phyloP scores from a whole-genome alignment of 2,888 invertebrate genomes.

The Ophion obscuratus region DNA sequence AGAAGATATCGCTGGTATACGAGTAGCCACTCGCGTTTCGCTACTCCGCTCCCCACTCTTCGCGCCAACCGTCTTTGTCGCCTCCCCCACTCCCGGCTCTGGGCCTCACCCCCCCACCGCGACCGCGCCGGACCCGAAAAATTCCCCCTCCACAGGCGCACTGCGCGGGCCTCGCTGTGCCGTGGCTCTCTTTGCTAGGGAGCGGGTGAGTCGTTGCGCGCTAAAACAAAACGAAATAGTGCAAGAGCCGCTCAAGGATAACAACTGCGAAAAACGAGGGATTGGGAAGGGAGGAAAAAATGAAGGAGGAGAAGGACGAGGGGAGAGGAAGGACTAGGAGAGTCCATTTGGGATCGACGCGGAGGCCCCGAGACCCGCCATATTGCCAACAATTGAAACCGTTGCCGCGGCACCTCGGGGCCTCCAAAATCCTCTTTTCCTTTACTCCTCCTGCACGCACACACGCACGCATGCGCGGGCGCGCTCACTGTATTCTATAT shows the following conservation, averaged over 20 bases:
- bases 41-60: slow-evolving; percentile 10
- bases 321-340: slow-evolving; percentile 48
- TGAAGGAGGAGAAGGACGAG: slow-evolving; percentile 17
- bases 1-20: slow-evolving; percentile 14
- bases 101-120: slow-evolving; percentile 18
- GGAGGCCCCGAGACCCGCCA: slow-evolving; percentile 74
- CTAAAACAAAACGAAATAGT: slow-evolving; percentile 82
- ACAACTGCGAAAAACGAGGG: slow-evolving; percentile 77
- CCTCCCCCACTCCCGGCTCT: background rate
- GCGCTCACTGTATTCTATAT: slow-evolving; percentile 58
- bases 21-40: slow-evolving; percentile 6
- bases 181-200: slow-evolving; percentile 67
- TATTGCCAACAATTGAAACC: slow-evolving; percentile 83
- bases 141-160: slow-evolving; percentile 19
- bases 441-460: slow-evolving; percentile 60
- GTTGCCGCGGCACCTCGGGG: slow-evolving; percentile 74
- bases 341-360: slow-evolving; percentile 67
- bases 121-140: background rate
- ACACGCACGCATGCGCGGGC: slow-evolving; percentile 70
- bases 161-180: background rate
- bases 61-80: slow-evolving; percentile 8
- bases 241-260: slow-evolving; percentile 82
- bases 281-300: slow-evolving; percentile 33
- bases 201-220: slow-evolving; percentile 72
- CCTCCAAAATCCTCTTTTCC: slow-evolving; percentile 64